A percentile compares a stretch with the other conserved stretches of the same genome.
These are phyloP conservation scores for Columba janthina DNA, from an alignment of 2,113 vertebrate genomes.

Conservation along the genomic window DNA sequence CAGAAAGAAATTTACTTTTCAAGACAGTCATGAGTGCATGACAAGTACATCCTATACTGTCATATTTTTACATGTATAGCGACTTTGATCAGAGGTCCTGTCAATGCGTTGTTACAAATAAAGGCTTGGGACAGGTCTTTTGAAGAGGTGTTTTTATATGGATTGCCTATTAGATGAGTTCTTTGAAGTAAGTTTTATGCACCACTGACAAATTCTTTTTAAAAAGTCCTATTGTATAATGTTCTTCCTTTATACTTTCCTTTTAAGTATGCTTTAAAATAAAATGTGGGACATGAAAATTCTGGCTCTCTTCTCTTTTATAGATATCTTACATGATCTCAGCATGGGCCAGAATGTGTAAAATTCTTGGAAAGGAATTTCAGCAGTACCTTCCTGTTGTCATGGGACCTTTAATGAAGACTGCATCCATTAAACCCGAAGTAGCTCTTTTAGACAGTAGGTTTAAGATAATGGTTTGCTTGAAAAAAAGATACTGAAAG, in stretches of 20 bases:
- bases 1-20: not conserved
- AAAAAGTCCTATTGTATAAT: not conserved
- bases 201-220: not conserved
- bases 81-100: not conserved
- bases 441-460: conserved; percentile 97
- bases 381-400: conserved; percentile 99
- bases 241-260: not conserved
- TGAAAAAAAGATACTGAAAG: not conserved
- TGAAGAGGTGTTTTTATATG: not conserved
- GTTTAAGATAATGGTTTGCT: conserved; percentile 38
- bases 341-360: conserved; percentile 98
- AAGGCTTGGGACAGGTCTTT: not conserved
- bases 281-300: not conserved
- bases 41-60: not conserved
- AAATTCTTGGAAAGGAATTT: conserved; percentile 98
- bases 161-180: not conserved
- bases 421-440: conserved; percentile 97
- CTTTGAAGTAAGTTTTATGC: not conserved
- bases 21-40: not conserved
- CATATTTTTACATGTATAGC: not conserved
- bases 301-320: not conserved
- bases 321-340: conserved; percentile 99
- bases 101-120: not conserved
- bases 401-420: conserved; percentile 99
- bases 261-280: not conserved